Percentiles rank a stretch among this genome's conserved stretches.
Evolutionary conservation across 2,888 invertebrate species (phyloP).

Genomic region (Camptogramma bilineatum): DNA sequence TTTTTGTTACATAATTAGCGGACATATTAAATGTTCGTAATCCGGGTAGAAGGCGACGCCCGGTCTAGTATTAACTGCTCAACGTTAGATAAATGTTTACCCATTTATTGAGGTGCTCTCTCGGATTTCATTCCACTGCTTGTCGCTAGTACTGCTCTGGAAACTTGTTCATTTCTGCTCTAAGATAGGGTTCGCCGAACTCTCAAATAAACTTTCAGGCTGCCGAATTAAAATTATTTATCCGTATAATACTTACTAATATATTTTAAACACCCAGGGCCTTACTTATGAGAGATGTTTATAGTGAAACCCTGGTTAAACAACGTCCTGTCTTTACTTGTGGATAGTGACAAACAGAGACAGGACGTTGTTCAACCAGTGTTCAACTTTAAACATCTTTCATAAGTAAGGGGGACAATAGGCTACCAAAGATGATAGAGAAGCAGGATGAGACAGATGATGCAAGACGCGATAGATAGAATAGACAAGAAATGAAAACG

Average conservation of each 20-base stretch:
- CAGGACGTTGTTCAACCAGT: too few relatives aligned
- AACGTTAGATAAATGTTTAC: constrained; percentile 61
- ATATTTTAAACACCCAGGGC: too few relatives aligned
- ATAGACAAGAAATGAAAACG: too few relatives aligned
- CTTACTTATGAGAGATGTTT: too few relatives aligned
- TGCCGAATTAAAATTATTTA: background rate
- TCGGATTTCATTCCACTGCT: constrained; percentile 53
- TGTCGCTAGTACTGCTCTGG: constrained; percentile 43
- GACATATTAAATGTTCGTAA: constrained; percentile 37
- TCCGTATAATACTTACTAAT: background rate
- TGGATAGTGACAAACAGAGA: too few relatives aligned
- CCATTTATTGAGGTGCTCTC: constrained; percentile 60
- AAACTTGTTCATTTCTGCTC: constrained; percentile 51
- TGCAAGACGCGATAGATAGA: too few relatives aligned
- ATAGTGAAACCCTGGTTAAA: too few relatives aligned
- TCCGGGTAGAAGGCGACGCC: constrained; percentile 49
- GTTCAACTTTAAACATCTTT: too few relatives aligned
- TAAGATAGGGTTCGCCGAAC: constrained; percentile 12
- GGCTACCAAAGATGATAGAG: too few relatives aligned
- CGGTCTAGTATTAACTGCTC: constrained; percentile 57
- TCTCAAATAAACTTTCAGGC: constrained; percentile 1
- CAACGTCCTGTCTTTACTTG: too few relatives aligned
- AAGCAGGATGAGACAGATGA: too few relatives aligned
- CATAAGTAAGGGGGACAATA: too few relatives aligned
- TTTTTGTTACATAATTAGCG: constrained; percentile 36